These are phyloP conservation scores for Agonopterix heracliana DNA, from an alignment of 2,888 invertebrate genomes.

Conservation along the genomic window DNA sequence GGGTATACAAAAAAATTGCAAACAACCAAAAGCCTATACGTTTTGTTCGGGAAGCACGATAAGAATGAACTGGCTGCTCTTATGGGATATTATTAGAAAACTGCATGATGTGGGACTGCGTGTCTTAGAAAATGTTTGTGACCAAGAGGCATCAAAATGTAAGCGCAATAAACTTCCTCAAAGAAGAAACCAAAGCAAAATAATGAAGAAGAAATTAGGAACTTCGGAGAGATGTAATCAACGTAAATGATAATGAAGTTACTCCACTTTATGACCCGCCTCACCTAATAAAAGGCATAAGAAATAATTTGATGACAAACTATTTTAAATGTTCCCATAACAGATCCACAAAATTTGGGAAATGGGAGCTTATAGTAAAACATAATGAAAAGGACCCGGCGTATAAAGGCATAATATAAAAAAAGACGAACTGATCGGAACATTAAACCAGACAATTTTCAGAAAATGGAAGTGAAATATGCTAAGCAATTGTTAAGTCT, in stretches of 20 bases:
- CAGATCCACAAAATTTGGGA: conserved; percentile 2
- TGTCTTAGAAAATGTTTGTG: neutral
- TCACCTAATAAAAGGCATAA: neutral
- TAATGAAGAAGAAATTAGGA: neutral
- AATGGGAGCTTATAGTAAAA: conserved; percentile 11
- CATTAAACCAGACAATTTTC: neutral
- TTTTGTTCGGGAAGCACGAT: neutral
- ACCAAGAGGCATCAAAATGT: neutral
- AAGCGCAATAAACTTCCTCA: neutral
- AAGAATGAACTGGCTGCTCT: neutral
- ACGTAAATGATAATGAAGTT: neutral
- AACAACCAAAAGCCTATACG: neutral
- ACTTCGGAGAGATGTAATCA: neutral
- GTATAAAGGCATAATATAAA: conserved; percentile 6
- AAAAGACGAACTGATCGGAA: neutral
- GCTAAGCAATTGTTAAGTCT: conserved; percentile 8
- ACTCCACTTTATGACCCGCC: neutral
- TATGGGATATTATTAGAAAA: neutral
- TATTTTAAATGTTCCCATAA: neutral
- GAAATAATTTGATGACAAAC: conserved; percentile 13
- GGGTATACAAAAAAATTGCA: neutral
- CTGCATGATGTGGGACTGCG: neutral
- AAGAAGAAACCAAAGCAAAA: neutral
- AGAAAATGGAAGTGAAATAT: conserved; percentile 6
- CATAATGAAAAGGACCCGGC: conserved; percentile 4